Percentiles rank a stretch among this genome's conserved stretches.
These are phyloP conservation scores for Tapirus indicus DNA, from an alignment of 2,797 vertebrate species.

Conservation along the genomic window DNA sequence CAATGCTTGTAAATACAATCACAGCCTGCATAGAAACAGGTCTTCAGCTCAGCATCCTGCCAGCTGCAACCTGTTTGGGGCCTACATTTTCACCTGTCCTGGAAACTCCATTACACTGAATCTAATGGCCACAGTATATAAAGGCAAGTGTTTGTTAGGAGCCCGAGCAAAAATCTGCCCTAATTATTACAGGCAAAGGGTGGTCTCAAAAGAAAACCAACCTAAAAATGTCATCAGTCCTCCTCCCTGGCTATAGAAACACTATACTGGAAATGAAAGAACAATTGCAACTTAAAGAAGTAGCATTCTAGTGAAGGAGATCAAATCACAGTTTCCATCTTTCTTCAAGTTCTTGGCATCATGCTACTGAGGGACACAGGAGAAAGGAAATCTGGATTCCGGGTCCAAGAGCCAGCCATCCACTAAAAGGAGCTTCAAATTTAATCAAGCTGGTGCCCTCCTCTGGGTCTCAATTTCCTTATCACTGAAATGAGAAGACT, in stretches of 20 bases:
- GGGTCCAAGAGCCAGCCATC: not conserved
- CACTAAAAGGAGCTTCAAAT: not conserved
- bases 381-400: not conserved
- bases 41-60: not conserved
- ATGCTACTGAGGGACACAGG: not conserved
- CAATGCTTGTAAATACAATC: conserved; percentile 79
- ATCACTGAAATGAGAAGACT: not conserved
- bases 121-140: not conserved
- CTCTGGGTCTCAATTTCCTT: not conserved
- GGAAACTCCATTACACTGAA: not conserved
- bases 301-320: not conserved
- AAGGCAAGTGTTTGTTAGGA: not conserved
- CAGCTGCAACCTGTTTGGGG: not conserved
- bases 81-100: not conserved
- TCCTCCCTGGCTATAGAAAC: not conserved
- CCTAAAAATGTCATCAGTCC: not conserved
- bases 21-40: not conserved
- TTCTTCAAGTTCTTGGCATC: not conserved
- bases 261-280: not conserved
- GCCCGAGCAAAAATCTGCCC: not conserved
- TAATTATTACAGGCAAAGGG: not conserved
- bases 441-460: not conserved
- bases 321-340: not conserved
- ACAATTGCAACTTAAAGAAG: not conserved
- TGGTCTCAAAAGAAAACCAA: not conserved